Percentiles rank a stretch among this genome's conserved stretches.
Conservation (phyloP, 2,113 vertebrate species). For the Xiphophorus maculatus region DNA sequence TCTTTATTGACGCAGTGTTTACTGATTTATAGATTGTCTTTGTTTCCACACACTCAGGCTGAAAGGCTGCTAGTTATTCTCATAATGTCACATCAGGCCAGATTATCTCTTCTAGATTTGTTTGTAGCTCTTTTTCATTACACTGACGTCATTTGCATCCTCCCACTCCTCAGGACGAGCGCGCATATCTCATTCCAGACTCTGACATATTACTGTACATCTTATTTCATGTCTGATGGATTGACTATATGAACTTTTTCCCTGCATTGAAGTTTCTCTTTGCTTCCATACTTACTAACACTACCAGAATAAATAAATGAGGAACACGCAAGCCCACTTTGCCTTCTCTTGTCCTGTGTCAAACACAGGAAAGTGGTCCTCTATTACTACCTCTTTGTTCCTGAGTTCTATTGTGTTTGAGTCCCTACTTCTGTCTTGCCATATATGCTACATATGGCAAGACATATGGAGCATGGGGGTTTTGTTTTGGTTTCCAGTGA, state of each 20-base stretch:
- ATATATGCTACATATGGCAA: conserved; percentile 31
- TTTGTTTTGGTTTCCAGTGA: conserved; percentile 32
- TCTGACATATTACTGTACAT: background rate
- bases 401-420: conserved; percentile 59
- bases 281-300: conserved; percentile 28
- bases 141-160: conserved; percentile 60
- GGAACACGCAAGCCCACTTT: conserved; percentile 13
- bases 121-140: conserved; percentile 38
- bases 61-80: conserved; percentile 18
- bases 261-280: conserved; percentile 22
- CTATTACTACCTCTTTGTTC: conserved; percentile 66
- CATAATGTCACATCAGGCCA: conserved; percentile 29
- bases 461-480: background rate
- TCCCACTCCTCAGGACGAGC: conserved; percentile 37
- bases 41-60: conserved; percentile 12
- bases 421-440: conserved; percentile 57
- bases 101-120: conserved; percentile 49
- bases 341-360: conserved; percentile 26
- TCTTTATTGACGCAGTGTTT: conserved; percentile 26
- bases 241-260: conserved; percentile 2
- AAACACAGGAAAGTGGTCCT: conserved; percentile 61
- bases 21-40: conserved; percentile 10
- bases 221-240: conserved; percentile 21
- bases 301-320: conserved; percentile 46
- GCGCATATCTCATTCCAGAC: conserved; percentile 20